phyloP scores from a whole-genome alignment of 2,113 vertebrate species.

The Athene noctua region DNA sequence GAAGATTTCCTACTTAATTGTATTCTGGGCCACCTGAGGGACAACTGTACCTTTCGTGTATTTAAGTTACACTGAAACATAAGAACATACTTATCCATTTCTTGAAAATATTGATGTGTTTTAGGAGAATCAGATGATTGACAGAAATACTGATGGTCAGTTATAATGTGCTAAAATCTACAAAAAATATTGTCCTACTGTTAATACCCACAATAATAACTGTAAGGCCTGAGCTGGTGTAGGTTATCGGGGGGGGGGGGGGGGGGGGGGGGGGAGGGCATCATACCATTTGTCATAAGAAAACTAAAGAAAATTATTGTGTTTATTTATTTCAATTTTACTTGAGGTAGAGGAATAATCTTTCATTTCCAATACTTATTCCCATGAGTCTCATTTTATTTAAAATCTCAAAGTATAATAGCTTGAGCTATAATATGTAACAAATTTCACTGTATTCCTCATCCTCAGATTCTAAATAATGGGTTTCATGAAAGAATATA shows the following conservation, averaged over 20 bases:
- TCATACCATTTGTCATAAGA: background rate
- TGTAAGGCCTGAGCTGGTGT: background rate
- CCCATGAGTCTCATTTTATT: background rate
- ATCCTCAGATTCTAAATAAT: background rate
- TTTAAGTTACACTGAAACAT: background rate
- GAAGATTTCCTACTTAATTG: background rate
- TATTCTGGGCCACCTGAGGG: background rate
- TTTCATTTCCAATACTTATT: background rate
- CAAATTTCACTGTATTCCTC: background rate
- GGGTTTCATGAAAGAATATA: background rate
- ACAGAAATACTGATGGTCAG: background rate
- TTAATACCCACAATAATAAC: background rate
- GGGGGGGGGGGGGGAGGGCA: too few relatives aligned
- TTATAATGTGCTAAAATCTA: background rate
- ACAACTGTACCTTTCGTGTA: background rate
- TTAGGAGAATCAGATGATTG: background rate
- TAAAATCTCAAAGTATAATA: background rate
- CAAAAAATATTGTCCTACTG: background rate
- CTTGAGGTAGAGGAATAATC: background rate
- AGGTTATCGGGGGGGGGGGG: background rate
- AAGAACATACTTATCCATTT: background rate
- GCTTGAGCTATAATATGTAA: background rate
- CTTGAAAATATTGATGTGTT: background rate
- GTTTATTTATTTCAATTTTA: background rate
- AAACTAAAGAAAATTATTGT: background rate